phyloP scores from a whole-genome alignment of 2,113 vertebrate species.

The Sander vitreus region DNA sequence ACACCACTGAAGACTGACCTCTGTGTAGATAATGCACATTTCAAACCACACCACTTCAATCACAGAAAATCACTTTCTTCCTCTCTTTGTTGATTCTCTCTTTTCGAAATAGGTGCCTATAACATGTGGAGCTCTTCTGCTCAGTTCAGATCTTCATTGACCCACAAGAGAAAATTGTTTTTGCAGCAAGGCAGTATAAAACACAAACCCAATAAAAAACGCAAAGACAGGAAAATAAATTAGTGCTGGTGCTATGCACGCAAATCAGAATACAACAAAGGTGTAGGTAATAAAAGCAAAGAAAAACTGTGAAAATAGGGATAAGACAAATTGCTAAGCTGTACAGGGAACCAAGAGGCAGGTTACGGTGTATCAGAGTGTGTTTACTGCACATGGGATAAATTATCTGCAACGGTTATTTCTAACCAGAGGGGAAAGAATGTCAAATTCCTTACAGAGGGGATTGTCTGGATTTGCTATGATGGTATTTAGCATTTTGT shows the following conservation, averaged over 20 bases:
- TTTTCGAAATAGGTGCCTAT: background rate
- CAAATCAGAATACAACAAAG: background rate
- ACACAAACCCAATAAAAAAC: background rate
- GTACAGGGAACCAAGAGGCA: background rate
- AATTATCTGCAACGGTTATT: background rate
- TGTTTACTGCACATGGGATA: background rate
- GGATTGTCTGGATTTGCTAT: background rate
- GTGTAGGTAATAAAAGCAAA: background rate
- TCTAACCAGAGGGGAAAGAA: background rate
- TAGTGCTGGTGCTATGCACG: background rate
- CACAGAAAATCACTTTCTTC: constrained; percentile 19
- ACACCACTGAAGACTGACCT: constrained; percentile 5
- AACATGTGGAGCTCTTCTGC: background rate
- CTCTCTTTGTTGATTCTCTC: constrained; percentile 5
- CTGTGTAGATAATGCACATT: background rate
- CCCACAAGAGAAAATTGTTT: background rate
- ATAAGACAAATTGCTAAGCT: background rate
- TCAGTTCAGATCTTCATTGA: background rate
- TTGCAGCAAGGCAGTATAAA: background rate
- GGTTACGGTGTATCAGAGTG: background rate
- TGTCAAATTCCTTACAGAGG: background rate
- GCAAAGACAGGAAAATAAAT: background rate
- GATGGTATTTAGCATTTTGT: background rate
- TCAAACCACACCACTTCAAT: constrained; percentile 31
- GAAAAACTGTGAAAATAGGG: background rate